Conservation (phyloP, 2,113 vertebrate species). For the Rhineura floridana region DNA sequence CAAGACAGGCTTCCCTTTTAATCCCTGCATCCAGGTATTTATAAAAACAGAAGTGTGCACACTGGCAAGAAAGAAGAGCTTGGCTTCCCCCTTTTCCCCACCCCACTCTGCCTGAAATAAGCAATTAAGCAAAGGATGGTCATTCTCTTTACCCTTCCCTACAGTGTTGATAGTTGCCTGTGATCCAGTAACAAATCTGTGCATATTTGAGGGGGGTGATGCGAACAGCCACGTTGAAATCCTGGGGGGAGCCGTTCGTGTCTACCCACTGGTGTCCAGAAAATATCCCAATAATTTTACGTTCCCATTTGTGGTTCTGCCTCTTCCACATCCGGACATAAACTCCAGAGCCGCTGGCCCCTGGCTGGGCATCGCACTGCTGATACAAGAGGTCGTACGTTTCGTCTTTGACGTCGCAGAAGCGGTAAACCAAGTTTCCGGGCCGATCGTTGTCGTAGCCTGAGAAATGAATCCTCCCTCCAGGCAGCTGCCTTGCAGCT, state of each 20-base stretch:
- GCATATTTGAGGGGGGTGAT: slow-evolving; percentile 97
- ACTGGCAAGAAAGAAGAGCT: slow-evolving; percentile 41
- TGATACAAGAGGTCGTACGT: slow-evolving; percentile 94
- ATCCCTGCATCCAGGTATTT: slow-evolving; percentile 42
- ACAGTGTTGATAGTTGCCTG: slow-evolving; percentile 95
- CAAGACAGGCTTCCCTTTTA: slow-evolving; percentile 43
- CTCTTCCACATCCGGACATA: slow-evolving; percentile 95
- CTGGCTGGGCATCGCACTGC: slow-evolving; percentile 94
- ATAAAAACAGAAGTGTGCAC: slow-evolving; percentile 6
- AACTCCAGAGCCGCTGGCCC: slow-evolving; percentile 94
- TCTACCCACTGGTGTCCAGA: slow-evolving; percentile 98
- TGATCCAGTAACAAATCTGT: slow-evolving; percentile 99
- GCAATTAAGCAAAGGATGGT: slow-evolving; percentile 45
- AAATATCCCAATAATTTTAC: slow-evolving; percentile 96
- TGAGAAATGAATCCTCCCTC: slow-evolving; percentile 92
- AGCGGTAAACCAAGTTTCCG: slow-evolving; percentile 92
- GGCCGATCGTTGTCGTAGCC: slow-evolving; percentile 93
- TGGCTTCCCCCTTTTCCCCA: slow-evolving; percentile 43
- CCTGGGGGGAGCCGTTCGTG: slow-evolving; percentile 86
- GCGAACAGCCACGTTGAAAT: slow-evolving; percentile 96
- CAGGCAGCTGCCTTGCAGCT: slow-evolving; percentile 83
- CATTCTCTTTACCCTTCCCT: slow-evolving; percentile 83
- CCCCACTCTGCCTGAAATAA: slow-evolving; percentile 24
- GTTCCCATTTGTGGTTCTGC: slow-evolving; percentile 87
- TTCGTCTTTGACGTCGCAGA: slow-evolving; percentile 92